A percentile compares a stretch with the other conserved stretches of the same genome.
phyloP scores from a whole-genome alignment of 2,888 invertebrate species.

The Ennomos quercinarius region DNA sequence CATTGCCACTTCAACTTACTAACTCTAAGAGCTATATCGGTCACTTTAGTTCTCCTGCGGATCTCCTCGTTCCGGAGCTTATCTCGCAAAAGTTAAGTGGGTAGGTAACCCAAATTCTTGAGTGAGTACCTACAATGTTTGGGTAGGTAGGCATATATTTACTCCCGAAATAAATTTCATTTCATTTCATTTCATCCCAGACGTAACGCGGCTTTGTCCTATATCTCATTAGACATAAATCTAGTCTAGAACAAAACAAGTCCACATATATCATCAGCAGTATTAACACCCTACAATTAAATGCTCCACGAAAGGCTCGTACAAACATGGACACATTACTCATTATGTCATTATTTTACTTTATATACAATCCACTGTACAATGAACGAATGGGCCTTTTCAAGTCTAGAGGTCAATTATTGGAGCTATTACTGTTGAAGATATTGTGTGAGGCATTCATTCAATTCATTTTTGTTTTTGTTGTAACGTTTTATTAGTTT shows the following conservation, averaged over 20 bases:
- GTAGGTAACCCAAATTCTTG: no score
- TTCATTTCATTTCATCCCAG: no score
- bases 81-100: no score
- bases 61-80: no score
- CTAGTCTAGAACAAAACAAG: neutral
- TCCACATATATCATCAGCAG: conserved; percentile 2
- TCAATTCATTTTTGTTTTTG: conserved; percentile 8
- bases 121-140: no score
- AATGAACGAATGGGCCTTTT: conserved; percentile 5
- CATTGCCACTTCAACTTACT: no score
- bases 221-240: neutral
- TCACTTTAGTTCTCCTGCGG: no score
- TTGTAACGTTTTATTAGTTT: conserved; percentile 3
- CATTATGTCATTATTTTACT: conserved; percentile 19
- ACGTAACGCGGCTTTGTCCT: no score
- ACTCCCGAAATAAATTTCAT: no score
- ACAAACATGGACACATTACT: conserved; percentile 11
- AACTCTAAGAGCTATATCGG: no score
- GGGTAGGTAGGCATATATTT: no score
- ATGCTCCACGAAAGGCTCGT: conserved; percentile 7
- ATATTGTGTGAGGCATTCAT: conserved; percentile 3
- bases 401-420: conserved; percentile 29
- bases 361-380: conserved; percentile 16
- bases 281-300: conserved; percentile 10
- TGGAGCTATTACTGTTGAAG: conserved; percentile 10